Conservation (phyloP, 1,140 invertebrate species). For the Lanistes nyassanus region DNA sequence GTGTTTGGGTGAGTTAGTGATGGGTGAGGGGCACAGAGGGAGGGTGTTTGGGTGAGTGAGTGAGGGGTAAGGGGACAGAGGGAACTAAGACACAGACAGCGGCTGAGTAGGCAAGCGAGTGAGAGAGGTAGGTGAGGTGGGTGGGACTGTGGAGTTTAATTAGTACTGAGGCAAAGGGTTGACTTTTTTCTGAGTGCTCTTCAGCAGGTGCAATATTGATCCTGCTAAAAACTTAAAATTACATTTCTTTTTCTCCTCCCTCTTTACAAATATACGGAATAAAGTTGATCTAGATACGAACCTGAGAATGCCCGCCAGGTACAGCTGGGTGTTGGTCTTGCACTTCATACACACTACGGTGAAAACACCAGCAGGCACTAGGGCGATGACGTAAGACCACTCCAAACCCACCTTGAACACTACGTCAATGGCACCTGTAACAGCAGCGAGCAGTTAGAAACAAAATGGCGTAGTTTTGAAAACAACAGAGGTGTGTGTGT, state of each 20-base stretch:
- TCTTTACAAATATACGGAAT: background rate
- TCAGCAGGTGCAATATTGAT: no score
- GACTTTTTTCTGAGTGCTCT: background rate
- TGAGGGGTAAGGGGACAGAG: background rate
- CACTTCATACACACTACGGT: constrained; percentile 68
- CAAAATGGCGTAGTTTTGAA: background rate
- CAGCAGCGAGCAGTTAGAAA: background rate
- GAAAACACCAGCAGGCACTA: constrained; percentile 69
- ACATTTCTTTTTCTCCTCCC: background rate
- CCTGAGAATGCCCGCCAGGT: constrained; percentile 45
- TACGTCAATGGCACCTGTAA: constrained; percentile 69
- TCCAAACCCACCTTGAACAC: constrained; percentile 70
- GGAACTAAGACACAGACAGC: background rate
- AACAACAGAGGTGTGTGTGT: no score
- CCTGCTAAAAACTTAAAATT: background rate
- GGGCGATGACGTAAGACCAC: constrained; percentile 65
- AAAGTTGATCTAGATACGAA: background rate
- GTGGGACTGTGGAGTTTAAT: background rate
- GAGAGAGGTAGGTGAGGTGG: background rate
- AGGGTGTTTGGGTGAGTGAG: background rate
- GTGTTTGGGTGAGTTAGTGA: background rate
- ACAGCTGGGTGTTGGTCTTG: constrained; percentile 68
- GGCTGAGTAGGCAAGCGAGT: background rate
- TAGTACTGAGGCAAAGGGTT: background rate
- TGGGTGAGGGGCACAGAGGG: background rate